These are phyloP conservation scores for Syngnathus typhle DNA, from an alignment of 2,113 vertebrate species.

Conservation along the genomic window DNA sequence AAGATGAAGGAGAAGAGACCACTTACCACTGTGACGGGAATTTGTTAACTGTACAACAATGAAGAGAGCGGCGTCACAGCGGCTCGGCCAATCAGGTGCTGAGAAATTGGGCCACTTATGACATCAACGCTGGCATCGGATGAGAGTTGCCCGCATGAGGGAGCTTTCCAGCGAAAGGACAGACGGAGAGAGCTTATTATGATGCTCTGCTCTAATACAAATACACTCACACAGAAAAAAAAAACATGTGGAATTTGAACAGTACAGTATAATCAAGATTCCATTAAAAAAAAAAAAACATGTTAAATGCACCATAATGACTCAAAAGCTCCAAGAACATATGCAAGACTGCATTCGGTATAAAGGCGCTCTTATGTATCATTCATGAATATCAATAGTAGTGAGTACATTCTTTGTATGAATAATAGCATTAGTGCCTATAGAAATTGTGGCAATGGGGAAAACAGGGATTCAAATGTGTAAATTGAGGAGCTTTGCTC, in stretches of 20 bases:
- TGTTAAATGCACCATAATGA: background rate
- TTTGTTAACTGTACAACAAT: constrained; percentile 59
- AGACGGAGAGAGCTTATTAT: constrained; percentile 47
- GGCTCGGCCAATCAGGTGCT: constrained; percentile 47
- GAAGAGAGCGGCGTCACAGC: constrained; percentile 44
- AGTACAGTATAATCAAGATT: background rate
- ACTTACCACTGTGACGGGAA: constrained; percentile 53
- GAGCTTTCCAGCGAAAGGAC: constrained; percentile 57
- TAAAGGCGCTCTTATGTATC: constrained; percentile 26
- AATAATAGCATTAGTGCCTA: background rate
- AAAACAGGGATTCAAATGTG: background rate
- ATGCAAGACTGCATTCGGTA: constrained; percentile 15
- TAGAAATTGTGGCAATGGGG: background rate
- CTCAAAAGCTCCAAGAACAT: background rate
- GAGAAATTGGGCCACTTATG: constrained; percentile 63
- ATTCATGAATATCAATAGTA: constrained; percentile 35
- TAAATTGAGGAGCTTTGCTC: no score
- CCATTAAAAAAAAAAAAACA: background rate
- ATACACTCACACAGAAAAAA: constrained; percentile 12
- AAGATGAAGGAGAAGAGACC: constrained; percentile 31
- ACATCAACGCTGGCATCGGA: constrained; percentile 60
- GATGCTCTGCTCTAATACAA: constrained; percentile 32
- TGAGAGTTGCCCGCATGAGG: constrained; percentile 56
- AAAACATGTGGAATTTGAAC: background rate
- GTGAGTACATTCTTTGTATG: constrained; percentile 6